Conservation (phyloP, 2,888 invertebrate species). For the Pollenia amentaria region DNA sequence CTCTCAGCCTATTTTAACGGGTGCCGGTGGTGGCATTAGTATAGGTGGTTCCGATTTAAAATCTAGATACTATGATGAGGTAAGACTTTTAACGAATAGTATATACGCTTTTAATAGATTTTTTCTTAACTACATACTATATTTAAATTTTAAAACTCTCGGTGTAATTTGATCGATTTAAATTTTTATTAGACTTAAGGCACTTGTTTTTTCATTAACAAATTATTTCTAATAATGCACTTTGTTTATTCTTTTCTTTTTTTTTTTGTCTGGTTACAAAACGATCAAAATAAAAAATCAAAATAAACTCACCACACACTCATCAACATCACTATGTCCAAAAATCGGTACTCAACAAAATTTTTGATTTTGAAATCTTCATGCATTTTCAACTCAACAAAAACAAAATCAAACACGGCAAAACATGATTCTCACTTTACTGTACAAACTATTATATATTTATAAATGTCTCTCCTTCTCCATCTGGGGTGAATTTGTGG, state of each 20-base stretch:
- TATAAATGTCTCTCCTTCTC: not conserved
- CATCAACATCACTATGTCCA: constrained; percentile 44
- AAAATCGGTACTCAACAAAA: constrained; percentile 20
- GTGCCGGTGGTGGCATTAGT: constrained; percentile 80
- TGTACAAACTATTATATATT: constrained; percentile 6
- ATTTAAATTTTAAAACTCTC: constrained; percentile 69
- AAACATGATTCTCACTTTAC: constrained; percentile 32
- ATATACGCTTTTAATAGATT: not conserved
- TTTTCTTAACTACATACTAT: constrained; percentile 28
- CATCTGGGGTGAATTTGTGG: constrained; percentile 28
- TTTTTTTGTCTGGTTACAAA: constrained; percentile 67
- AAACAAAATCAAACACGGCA: not conserved
- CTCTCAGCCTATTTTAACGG: constrained; percentile 79
- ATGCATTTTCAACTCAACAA: constrained; percentile 24
- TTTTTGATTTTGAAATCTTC: constrained; percentile 33
- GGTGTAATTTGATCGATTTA: constrained; percentile 67
- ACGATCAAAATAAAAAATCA: constrained; percentile 42
- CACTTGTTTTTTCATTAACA: constrained; percentile 62
- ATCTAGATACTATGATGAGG: constrained; percentile 84
- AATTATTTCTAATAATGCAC: constrained; percentile 74
- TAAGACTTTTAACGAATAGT: constrained; percentile 75
- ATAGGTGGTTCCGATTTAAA: constrained; percentile 86
- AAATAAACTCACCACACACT: constrained; percentile 51
- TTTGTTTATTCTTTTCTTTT: constrained; percentile 74
- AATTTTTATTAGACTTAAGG: constrained; percentile 62